phyloP scores from a whole-genome alignment of 2,888 invertebrate genomes.

The Lapara coniferarum region DNA sequence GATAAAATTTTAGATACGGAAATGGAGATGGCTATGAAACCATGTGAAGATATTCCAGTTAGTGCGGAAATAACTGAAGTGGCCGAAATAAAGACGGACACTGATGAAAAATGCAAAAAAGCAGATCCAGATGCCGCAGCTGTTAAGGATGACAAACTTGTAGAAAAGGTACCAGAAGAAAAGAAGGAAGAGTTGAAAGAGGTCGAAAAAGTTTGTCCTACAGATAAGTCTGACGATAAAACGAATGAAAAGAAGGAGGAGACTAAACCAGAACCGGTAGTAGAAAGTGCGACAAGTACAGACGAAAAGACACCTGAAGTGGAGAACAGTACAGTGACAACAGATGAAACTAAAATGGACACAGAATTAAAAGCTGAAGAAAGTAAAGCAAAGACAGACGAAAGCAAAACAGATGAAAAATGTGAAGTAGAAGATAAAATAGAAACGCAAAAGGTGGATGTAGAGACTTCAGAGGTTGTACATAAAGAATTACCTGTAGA shows the following conservation, averaged over 20 bases:
- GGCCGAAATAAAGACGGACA: slow-evolving; percentile 26
- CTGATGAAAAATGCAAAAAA: slow-evolving; percentile 23
- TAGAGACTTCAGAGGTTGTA: slow-evolving; percentile 31
- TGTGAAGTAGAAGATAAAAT: slow-evolving; percentile 36
- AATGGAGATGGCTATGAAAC: slow-evolving; percentile 66
- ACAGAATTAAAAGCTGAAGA: slow-evolving; percentile 38
- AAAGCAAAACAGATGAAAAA: slow-evolving; percentile 31
- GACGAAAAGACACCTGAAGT: slow-evolving; percentile 28
- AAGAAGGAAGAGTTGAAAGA: slow-evolving; percentile 34
- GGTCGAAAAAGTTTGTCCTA: slow-evolving; percentile 31
- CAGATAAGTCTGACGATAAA: slow-evolving; percentile 28
- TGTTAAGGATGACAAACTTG: slow-evolving; percentile 37
- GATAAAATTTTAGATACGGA: slow-evolving; percentile 73
- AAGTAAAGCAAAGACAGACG: slow-evolving; percentile 38
- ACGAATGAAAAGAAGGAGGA: slow-evolving; percentile 30
- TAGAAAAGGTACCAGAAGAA: slow-evolving; percentile 38
- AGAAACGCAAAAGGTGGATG: slow-evolving; percentile 32
- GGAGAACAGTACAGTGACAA: slow-evolving; percentile 34
- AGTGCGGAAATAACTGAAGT: slow-evolving; percentile 39
- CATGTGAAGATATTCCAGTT: slow-evolving; percentile 53
- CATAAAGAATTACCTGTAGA: slow-evolving; percentile 33
- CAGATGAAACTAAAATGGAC: slow-evolving; percentile 36
- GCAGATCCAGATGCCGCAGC: slow-evolving; percentile 30
- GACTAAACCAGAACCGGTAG: slow-evolving; percentile 32
- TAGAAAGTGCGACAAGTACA: slow-evolving; percentile 29